Base-by-base conservation (phyloP, 2,888 invertebrate genomes). In the Arenicola marina region DNA sequence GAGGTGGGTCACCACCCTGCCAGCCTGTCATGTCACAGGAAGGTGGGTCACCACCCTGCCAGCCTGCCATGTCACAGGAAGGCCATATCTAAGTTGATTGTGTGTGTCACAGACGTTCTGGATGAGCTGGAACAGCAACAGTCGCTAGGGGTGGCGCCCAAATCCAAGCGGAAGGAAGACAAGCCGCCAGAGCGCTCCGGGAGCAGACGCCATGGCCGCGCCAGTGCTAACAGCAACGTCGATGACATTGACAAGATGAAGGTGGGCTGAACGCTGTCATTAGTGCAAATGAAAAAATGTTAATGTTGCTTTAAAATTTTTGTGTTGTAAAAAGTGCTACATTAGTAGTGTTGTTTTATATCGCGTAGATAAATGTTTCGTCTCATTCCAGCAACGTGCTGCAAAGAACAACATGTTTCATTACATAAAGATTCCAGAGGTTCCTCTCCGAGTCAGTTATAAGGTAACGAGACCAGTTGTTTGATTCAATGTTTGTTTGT, bases 181-280 rank as follows among this genome's bases (percentile, higher is more conserved):
- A 38, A 38, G 38, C 38, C 11, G 38, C 11, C 38, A 38, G 38
- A 15, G 38, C 11, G 38, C 38, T n/a, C n/a, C n/a, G n/a, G n/a
- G n/a, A n/a, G n/a, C n/a, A n/a, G n/a, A n/a, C n/a, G n/a, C n/a
- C n/a, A n/a, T n/a, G n/a, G n/a, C n/a, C n/a, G n/a, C n/a, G n/a
- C n/a, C n/a, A 38, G 38, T 38, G 38, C 18, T 15, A 24, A 7
- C 26, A 48, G 26, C 26, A 7, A 11, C 11, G 90, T 90, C 75
- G 94, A 96, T 80, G 97, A 98, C 78, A 96, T 98, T 0, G 97
- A 98, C 83, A 96, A 93, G 83, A 95, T 95, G 95, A 94, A 94
- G 88, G 91, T 89, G 67, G 59, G 70, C 69, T 31, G 15, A 32
- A 21, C n/a, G 21, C 18, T 24, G 28, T 28, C 32, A 18, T 26